phyloP scores from a whole-genome alignment of 2,797 vertebrate species.

The Coreius guichenoti region DNA sequence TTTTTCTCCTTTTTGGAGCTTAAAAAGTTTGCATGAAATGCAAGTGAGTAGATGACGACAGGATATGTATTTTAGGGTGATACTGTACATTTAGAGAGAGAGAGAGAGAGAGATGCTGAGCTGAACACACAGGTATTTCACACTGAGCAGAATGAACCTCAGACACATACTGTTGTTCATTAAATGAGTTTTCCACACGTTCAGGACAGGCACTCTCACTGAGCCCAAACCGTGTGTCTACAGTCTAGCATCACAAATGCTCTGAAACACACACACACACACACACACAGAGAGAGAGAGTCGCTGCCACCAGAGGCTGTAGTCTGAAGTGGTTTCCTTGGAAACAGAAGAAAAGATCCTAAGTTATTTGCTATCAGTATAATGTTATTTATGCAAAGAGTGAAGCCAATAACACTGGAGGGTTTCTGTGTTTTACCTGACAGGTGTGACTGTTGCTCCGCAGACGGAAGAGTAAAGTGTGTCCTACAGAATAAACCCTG shows the following conservation, averaged over 20 bases:
- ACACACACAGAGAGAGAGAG: slow-evolving; percentile 2
- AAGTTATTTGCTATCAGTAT: slow-evolving; percentile 78
- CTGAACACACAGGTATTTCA: neutral
- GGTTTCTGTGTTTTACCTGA: slow-evolving; percentile 57
- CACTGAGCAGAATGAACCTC: neutral
- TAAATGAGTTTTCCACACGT: slow-evolving; percentile 16
- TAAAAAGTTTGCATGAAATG: neutral
- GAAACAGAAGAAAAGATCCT: slow-evolving; percentile 78
- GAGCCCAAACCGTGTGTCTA: slow-evolving; percentile 4
- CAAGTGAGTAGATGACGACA: too few species aligned
- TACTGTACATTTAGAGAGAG: neutral
- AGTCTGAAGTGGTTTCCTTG: slow-evolving; percentile 79
- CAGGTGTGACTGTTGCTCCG: slow-evolving; percentile 73
- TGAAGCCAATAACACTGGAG: slow-evolving; percentile 19
- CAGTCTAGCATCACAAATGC: slow-evolving; percentile 7
- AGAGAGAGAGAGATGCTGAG: neutral
- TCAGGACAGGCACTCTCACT: slow-evolving; percentile 4
- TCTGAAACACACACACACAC: neutral
- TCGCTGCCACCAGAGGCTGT: slow-evolving; percentile 66
- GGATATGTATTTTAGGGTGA: neutral
- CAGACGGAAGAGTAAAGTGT: slow-evolving; percentile 37
- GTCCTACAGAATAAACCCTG: neutral
- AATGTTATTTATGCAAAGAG: slow-evolving; percentile 72
- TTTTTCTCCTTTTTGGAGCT: neutral
- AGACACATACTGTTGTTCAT: slow-evolving; percentile 1